Evolutionary conservation across 2,113 vertebrate genomes (phyloP).

Genomic region (Hippolais icterina): DNA sequence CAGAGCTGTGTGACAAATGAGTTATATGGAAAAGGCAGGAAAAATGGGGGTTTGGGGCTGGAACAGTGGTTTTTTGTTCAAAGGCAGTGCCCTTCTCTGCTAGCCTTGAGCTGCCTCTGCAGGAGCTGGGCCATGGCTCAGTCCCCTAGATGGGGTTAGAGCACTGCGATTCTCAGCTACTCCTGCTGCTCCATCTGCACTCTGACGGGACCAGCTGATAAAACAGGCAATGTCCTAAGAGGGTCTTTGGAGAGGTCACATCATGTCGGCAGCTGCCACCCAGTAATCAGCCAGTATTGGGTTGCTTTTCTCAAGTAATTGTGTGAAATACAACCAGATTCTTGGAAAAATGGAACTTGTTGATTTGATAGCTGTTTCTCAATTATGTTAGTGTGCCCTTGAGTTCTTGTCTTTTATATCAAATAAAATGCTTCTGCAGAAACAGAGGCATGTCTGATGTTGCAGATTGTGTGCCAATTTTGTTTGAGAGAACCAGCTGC

Average conservation of each 20-base stretch:
- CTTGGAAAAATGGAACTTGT: background rate
- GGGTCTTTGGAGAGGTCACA: background rate
- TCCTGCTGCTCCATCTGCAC: background rate
- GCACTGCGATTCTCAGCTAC: background rate
- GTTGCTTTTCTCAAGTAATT: background rate
- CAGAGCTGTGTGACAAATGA: background rate
- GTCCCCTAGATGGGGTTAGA: constrained; percentile 47
- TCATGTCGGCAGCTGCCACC: background rate
- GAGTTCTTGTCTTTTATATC: background rate
- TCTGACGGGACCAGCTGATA: background rate
- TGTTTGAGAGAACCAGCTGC: constrained; percentile 46
- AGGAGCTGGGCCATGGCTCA: accelerated
- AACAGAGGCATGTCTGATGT: constrained; percentile 40
- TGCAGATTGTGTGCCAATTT: constrained; percentile 20
- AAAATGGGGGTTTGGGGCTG: background rate
- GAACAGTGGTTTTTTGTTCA: background rate
- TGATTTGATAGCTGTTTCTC: background rate
- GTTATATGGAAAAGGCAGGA: background rate
- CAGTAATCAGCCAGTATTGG: background rate
- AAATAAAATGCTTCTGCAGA: constrained; percentile 36
- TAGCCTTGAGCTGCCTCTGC: background rate
- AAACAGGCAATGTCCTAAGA: background rate
- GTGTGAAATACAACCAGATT: background rate
- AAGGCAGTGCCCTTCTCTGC: background rate
- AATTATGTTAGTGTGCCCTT: background rate